Conservation (phyloP, 2,113 vertebrate genomes). For the Eudyptes chrysolophus region DNA sequence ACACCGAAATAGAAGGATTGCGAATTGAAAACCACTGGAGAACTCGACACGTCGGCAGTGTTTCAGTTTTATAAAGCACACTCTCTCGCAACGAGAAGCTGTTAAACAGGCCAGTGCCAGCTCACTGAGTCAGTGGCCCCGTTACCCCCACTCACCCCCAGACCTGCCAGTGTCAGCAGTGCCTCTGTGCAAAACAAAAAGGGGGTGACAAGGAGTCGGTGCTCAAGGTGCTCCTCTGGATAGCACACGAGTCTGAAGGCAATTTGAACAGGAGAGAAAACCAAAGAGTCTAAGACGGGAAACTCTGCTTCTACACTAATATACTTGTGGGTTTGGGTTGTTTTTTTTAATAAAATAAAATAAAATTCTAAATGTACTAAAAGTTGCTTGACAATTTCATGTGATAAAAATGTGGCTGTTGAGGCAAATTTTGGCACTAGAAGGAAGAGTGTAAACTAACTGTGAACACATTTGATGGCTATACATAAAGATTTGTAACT, state of each 20-base stretch:
- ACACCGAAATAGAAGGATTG: neutral
- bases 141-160: neutral
- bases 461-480: neutral
- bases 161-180: no score
- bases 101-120: neutral
- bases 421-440: neutral
- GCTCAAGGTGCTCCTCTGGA: neutral
- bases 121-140: neutral
- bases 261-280: neutral
- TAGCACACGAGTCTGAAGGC: neutral
- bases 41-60: neutral
- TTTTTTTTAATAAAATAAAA: neutral
- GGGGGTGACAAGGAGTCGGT: fast-evolving
- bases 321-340: neutral
- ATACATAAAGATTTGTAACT: fast-evolving
- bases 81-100: fast-evolving
- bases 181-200: neutral
- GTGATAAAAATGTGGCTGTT: fast-evolving
- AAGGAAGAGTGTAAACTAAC: neutral
- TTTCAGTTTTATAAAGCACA: no score
- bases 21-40: neutral
- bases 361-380: neutral
- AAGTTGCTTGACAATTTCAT: neutral
- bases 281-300: neutral
- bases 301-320: neutral